Conservation (phyloP, 1,140 invertebrate species). For the Hypothenemus hampei region DNA sequence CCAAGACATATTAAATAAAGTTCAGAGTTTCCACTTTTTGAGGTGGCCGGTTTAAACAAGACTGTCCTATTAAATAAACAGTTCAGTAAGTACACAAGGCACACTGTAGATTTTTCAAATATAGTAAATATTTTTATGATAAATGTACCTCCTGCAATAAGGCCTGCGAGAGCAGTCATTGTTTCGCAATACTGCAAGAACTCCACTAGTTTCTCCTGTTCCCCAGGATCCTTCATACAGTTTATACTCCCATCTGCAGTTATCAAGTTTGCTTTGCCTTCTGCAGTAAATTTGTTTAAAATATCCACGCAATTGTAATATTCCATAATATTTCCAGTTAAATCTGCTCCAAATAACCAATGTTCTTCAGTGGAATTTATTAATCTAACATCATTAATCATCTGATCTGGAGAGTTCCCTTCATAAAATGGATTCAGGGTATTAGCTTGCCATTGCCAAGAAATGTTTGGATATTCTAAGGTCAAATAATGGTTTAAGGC, state of each 20-base stretch:
- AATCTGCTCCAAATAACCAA: slow-evolving; percentile 83
- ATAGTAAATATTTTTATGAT: slow-evolving; percentile 92
- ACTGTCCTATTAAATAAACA: slow-evolving; percentile 67
- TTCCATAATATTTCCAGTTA: slow-evolving; percentile 76
- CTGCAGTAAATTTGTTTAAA: slow-evolving; percentile 12
- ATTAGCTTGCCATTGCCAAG: slow-evolving; percentile 81
- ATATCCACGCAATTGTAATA: slow-evolving; percentile 55
- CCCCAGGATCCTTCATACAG: slow-evolving; percentile 74
- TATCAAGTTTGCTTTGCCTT: slow-evolving; percentile 53
- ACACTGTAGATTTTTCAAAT: slow-evolving; percentile 77
- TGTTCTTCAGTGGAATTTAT: slow-evolving; percentile 69
- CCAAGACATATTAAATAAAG: slow-evolving; percentile 77
- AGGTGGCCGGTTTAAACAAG: slow-evolving; percentile 84
- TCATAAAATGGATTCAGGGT: slow-evolving; percentile 92
- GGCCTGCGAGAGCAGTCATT: slow-evolving; percentile 64
- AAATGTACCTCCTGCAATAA: slow-evolving; percentile 70
- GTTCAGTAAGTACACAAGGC: slow-evolving; percentile 74
- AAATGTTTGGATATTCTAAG: slow-evolving; percentile 49
- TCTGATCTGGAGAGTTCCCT: slow-evolving; percentile 64
- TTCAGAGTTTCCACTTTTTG: slow-evolving; percentile 92
- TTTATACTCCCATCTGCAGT: slow-evolving; percentile 94
- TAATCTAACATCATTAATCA: slow-evolving; percentile 83
- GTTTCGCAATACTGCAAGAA: slow-evolving; percentile 79
- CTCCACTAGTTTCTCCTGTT: slow-evolving; percentile 77
- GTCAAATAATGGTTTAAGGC: slow-evolving; percentile 83